These are phyloP conservation scores for Cynopterus brachyotis DNA, from an alignment of 2,113 vertebrate genomes.

Conservation along the genomic window DNA sequence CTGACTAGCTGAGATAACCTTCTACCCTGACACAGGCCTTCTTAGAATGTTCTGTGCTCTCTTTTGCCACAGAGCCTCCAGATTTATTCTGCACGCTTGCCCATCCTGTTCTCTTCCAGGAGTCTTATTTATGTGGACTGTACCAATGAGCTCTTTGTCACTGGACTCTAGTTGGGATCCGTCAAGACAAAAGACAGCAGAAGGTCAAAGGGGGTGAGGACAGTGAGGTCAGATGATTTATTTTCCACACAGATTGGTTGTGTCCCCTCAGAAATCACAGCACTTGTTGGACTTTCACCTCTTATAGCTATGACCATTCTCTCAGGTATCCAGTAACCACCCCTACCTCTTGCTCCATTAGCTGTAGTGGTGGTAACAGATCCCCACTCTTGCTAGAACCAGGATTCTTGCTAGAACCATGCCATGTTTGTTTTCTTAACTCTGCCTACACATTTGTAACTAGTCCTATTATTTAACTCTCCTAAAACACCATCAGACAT, in stretches of 20 bases:
- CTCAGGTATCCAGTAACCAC: neutral
- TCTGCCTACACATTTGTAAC: neutral
- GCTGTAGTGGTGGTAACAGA: neutral
- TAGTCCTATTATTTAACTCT: neutral
- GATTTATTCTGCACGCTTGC: neutral
- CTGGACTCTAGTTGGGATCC: neutral
- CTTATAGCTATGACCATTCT: neutral
- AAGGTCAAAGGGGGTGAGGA: neutral
- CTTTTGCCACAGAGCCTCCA: neutral
- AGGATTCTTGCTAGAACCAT: too few species aligned
- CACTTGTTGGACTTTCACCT: neutral
- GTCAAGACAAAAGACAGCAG: neutral
- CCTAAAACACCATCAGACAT: neutral
- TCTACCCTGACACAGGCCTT: neutral
- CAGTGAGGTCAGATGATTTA: neutral
- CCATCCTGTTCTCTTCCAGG: neutral
- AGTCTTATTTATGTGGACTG: neutral
- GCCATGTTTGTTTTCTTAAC: neutral
- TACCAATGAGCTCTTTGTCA: neutral
- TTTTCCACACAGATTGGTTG: neutral
- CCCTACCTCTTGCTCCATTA: neutral
- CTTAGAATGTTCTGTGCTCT: neutral
- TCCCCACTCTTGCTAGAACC: neutral
- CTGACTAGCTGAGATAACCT: neutral
- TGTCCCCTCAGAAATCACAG: neutral